Conservation (phyloP, 2,888 invertebrate species). For the Osmoderma eremita region DNA sequence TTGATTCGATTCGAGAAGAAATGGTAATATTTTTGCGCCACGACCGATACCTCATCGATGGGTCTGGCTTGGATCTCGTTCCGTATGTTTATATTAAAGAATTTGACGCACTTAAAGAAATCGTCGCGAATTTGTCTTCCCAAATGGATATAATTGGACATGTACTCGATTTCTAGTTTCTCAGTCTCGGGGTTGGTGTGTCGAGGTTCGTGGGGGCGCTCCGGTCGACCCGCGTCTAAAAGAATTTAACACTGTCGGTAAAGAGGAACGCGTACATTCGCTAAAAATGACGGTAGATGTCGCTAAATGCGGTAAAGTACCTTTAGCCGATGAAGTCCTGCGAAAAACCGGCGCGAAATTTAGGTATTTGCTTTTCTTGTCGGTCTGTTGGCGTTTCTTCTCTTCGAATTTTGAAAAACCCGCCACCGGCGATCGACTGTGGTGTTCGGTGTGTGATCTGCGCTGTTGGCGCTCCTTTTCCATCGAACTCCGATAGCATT, state of each 20-base stretch:
- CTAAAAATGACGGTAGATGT: neutral
- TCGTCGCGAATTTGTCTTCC: constrained; percentile 69
- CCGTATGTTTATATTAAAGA: constrained; percentile 73
- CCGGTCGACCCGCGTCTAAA: constrained; percentile 62
- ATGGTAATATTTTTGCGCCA: constrained; percentile 91
- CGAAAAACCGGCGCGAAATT: constrained; percentile 76
- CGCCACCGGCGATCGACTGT: constrained; percentile 62
- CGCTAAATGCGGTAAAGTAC: constrained; percentile 58
- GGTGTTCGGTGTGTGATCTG: constrained; percentile 53
- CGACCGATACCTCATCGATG: constrained; percentile 88
- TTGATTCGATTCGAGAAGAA: constrained; percentile 77
- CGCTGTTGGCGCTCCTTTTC: constrained; percentile 69
- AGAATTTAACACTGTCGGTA: constrained; percentile 22
- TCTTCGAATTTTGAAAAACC: constrained; percentile 87
- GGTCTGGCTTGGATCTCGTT: constrained; percentile 69
- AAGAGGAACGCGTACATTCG: neutral
- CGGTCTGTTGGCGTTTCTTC: constrained; percentile 78
- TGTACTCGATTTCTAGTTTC: constrained; percentile 63
- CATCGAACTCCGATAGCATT: constrained; percentile 89
- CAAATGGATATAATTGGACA: constrained; percentile 60
- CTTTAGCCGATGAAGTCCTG: constrained; percentile 73
- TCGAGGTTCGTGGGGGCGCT: constrained; percentile 60
- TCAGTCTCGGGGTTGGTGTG: constrained; percentile 66
- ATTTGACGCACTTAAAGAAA: constrained; percentile 74
- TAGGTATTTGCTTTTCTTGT: constrained; percentile 79